Percentiles rank a stretch among this genome's conserved stretches.
phyloP scores from a whole-genome alignment of 2,797 vertebrate genomes.

The Poeciliopsis gracilis region DNA sequence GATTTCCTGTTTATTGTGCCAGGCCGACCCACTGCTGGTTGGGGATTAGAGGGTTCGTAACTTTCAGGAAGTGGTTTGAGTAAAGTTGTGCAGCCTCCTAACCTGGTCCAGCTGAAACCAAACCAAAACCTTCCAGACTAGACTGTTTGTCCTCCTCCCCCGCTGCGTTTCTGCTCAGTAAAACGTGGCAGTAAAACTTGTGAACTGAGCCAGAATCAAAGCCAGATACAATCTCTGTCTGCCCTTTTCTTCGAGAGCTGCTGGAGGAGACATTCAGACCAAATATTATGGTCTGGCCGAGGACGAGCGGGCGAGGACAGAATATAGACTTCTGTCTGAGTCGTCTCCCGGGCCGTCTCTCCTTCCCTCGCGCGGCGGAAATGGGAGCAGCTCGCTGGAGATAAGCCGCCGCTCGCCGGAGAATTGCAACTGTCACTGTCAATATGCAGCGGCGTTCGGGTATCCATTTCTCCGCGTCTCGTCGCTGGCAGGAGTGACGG shows the following conservation, averaged over 20 bases:
- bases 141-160: neutral
- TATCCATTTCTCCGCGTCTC: slow-evolving; percentile 67
- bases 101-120: too few relatives aligned
- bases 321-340: slow-evolving; percentile 65
- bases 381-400: slow-evolving; percentile 75
- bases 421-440: slow-evolving; percentile 74
- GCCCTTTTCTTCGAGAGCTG: slow-evolving; percentile 41
- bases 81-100: neutral
- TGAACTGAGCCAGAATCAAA: slow-evolving; percentile 45
- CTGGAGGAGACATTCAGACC: slow-evolving; percentile 51
- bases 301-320: slow-evolving; percentile 50
- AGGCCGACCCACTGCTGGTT: neutral
- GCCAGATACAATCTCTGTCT: slow-evolving; percentile 33
- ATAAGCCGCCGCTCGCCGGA: slow-evolving; percentile 71
- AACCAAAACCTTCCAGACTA: slow-evolving; percentile 1
- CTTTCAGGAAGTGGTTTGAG: neutral
- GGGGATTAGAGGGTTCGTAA: neutral
- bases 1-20: too few relatives aligned
- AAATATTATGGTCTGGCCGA: slow-evolving; percentile 46
- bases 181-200: slow-evolving; percentile 15
- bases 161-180: neutral
- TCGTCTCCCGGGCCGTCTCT: slow-evolving; percentile 58
- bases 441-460: slow-evolving; percentile 56
- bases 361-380: slow-evolving; percentile 61
- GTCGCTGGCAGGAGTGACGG: slow-evolving; percentile 76